A percentile compares a stretch with the other conserved stretches of the same genome.
phyloP scores from a whole-genome alignment of 2,113 vertebrate genomes.

The Turdus rufiventris region DNA sequence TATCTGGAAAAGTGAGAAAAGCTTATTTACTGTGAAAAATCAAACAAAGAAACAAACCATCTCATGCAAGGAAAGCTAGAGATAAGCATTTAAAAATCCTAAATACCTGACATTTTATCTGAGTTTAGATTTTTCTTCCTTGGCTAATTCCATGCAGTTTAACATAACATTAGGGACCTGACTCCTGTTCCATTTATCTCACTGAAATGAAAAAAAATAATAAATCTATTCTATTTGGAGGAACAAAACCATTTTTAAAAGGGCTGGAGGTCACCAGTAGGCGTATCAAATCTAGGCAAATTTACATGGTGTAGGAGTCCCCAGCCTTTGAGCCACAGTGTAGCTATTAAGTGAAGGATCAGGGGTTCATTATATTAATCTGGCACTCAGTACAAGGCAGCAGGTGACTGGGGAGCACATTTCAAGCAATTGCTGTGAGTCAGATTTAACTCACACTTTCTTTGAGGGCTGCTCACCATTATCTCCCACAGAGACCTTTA shows the following conservation, averaged over 20 bases:
- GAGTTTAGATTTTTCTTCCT: neutral
- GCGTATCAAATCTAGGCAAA: conserved; percentile 47
- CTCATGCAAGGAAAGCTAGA: neutral
- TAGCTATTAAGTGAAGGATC: conserved; percentile 49
- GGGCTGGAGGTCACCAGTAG: conserved; percentile 37
- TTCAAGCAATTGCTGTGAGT: neutral
- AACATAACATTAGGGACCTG: neutral
- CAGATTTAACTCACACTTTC: neutral
- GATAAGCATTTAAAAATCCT: neutral
- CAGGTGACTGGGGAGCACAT: conserved; percentile 44
- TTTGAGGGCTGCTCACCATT: neutral
- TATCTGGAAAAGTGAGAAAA: neutral
- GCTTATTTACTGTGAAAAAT: neutral
- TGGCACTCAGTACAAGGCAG: neutral
- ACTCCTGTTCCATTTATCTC: neutral
- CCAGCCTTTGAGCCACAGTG: conserved; percentile 46
- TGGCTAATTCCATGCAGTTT: neutral
- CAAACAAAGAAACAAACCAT: neutral
- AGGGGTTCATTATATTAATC: conserved; percentile 24
- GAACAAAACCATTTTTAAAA: neutral
- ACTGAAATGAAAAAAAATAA: neutral
- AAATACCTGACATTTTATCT: neutral
- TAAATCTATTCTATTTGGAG: neutral
- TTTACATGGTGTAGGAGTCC: conserved; percentile 55
- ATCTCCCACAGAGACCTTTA: neutral